Evolutionary conservation across 2,888 invertebrate species (phyloP).

Genomic region (Drosophila parthenogenetica): DNA sequence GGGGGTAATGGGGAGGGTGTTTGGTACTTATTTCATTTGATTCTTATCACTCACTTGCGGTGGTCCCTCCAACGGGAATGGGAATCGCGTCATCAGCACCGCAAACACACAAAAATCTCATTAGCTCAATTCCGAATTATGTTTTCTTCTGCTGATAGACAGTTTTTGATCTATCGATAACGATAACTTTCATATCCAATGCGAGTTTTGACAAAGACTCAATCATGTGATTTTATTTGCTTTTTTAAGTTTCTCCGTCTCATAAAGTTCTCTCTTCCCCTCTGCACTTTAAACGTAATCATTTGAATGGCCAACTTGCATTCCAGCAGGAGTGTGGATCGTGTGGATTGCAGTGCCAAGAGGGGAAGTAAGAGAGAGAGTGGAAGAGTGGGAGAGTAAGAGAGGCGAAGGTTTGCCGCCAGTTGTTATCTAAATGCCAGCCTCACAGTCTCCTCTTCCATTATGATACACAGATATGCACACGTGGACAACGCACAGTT

Average conservation of each 20-base stretch:
- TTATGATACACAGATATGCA: slow-evolving; percentile 85
- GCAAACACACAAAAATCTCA: slow-evolving; percentile 51
- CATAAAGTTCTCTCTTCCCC: neutral
- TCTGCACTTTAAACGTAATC: slow-evolving; percentile 74
- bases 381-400: slow-evolving; percentile 2
- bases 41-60: slow-evolving; percentile 45
- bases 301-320: slow-evolving; percentile 68
- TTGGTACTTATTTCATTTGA: slow-evolving; percentile 31
- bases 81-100: slow-evolving; percentile 50
- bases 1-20: neutral
- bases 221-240: slow-evolving; percentile 53
- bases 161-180: neutral
- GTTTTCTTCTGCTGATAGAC: slow-evolving; percentile 35
- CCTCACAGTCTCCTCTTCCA: slow-evolving; percentile 86
- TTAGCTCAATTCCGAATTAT: slow-evolving; percentile 64
- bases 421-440: slow-evolving; percentile 85
- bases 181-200: slow-evolving; percentile 12
- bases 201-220: slow-evolving; percentile 46
- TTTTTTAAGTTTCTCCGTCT: neutral
- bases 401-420: slow-evolving; percentile 44
- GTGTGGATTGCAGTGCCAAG: slow-evolving; percentile 1
- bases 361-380: neutral
- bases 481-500: slow-evolving; percentile 53
- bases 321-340: slow-evolving; percentile 10
- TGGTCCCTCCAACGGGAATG: slow-evolving; percentile 13